These are phyloP conservation scores for Ditylenchus weischeri DNA, from an alignment of 2,888 invertebrate genomes.

Conservation along the genomic window DNA sequence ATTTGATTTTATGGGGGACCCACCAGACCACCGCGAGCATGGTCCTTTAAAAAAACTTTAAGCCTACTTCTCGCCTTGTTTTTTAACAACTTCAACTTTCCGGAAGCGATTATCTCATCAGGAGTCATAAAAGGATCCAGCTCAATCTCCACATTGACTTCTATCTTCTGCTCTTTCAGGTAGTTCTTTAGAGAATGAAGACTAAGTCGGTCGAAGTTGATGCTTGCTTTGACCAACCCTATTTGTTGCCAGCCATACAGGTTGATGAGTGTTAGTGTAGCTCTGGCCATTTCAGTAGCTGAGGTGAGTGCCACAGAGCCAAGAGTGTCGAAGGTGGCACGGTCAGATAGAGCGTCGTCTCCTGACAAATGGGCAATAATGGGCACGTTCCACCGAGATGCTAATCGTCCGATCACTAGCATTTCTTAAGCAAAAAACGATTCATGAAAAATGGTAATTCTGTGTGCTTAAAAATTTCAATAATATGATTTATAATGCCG, in stretches of 20 bases:
- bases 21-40: too few species aligned
- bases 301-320: conserved; percentile 57
- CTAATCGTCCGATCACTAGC: conserved; percentile 56
- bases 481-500: too few species aligned
- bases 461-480: too few species aligned
- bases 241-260: conserved; percentile 55
- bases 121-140: conserved; percentile 51
- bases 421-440: conserved; percentile 43
- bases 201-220: conserved; percentile 47
- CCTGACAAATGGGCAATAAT: conserved; percentile 58
- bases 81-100: conserved; percentile 40
- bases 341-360: conserved; percentile 52
- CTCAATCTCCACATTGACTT: conserved; percentile 50
- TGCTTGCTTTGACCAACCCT: conserved; percentile 47
- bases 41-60: too few species aligned
- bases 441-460: too few species aligned
- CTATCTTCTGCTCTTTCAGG: conserved; percentile 43
- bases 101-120: conserved; percentile 53
- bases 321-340: conserved; percentile 51
- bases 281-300: conserved; percentile 57
- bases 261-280: conserved; percentile 49
- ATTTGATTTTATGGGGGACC: too few species aligned
- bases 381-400: conserved; percentile 56
- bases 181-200: conserved; percentile 48
- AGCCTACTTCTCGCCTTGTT: conserved; percentile 44